These are phyloP conservation scores for silkworm (Bombyx mori) DNA, from an alignment of 1,140 invertebrate genomes.

Conservation along the genomic window DNA sequence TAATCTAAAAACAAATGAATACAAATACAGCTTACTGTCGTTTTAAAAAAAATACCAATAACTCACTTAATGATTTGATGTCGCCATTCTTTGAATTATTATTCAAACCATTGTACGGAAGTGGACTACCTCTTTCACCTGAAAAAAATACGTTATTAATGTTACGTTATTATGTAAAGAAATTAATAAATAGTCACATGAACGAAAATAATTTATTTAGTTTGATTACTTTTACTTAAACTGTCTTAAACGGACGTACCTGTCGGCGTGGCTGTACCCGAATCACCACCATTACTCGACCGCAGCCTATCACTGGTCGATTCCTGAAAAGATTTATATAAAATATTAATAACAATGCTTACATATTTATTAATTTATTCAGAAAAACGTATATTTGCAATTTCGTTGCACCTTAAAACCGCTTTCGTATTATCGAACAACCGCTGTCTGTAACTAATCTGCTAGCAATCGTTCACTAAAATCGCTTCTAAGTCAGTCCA, in stretches of 20 bases:
- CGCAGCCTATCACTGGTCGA: constrained; percentile 26
- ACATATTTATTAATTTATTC: no score
- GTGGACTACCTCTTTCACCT: constrained; percentile 33
- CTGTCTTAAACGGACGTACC: constrained; percentile 21
- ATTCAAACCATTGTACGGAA: constrained; percentile 23
- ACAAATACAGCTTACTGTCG: no score
- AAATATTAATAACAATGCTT: background rate
- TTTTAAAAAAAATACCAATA: background rate
- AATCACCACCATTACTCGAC: constrained; percentile 24
- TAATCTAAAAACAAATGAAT: background rate
- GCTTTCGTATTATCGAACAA: no score
- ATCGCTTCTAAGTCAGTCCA: no score
- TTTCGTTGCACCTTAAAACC: no score
- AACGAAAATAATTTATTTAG: no score
- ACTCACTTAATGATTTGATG: constrained; percentile 53
- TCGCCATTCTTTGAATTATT: constrained; percentile 43
- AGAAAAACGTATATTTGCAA: no score
- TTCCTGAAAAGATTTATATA: constrained; percentile 30
- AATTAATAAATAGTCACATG: no score
- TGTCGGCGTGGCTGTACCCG: constrained; percentile 30
- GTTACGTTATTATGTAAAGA: no score
- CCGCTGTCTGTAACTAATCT: no score
- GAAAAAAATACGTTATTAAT: constrained; percentile 3
- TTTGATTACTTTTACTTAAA: background rate
- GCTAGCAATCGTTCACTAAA: no score